These are phyloP conservation scores for Planiliza haematocheilus DNA, from an alignment of 2,113 vertebrate genomes.

Conservation along the genomic window DNA sequence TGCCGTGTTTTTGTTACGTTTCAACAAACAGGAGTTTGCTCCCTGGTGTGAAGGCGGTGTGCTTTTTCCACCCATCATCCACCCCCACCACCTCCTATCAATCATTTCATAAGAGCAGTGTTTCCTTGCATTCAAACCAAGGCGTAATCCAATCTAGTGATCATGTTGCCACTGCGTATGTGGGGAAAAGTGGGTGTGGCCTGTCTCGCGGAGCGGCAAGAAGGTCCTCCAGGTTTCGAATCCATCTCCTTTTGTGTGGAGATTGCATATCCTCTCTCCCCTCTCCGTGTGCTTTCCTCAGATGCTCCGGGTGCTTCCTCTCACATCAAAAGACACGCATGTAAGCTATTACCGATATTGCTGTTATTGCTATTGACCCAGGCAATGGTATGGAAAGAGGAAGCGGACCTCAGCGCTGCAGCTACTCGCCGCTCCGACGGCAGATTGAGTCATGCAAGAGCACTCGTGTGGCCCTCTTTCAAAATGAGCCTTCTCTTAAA, in stretches of 20 bases:
- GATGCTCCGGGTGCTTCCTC: conserved; percentile 34
- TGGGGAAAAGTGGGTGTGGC: too few species aligned
- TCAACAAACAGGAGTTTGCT: too few species aligned
- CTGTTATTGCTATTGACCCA: too few species aligned
- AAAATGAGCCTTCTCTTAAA: background rate
- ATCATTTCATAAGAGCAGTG: too few species aligned
- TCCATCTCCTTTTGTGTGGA: conserved; percentile 9
- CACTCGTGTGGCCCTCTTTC: background rate
- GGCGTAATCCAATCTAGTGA: too few species aligned
- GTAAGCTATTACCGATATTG: background rate
- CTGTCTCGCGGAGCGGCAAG: background rate
- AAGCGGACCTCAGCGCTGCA: background rate
- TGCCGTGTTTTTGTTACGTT: too few species aligned
- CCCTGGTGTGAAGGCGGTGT: too few species aligned
- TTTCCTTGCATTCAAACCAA: too few species aligned
- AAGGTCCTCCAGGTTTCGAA: conserved; percentile 13
- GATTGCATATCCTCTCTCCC: conserved; percentile 12
- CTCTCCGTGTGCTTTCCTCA: background rate
- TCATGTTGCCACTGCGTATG: too few species aligned
- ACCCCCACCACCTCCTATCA: too few species aligned
- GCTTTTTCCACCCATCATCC: too few species aligned
- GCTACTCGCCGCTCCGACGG: background rate
- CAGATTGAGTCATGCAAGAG: background rate
- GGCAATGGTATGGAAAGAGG: background rate
- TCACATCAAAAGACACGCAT: conserved; percentile 20